Evolutionary conservation across 2,797 vertebrate genomes (phyloP).

Genomic region (Hapalemur alaotrensis): DNA sequence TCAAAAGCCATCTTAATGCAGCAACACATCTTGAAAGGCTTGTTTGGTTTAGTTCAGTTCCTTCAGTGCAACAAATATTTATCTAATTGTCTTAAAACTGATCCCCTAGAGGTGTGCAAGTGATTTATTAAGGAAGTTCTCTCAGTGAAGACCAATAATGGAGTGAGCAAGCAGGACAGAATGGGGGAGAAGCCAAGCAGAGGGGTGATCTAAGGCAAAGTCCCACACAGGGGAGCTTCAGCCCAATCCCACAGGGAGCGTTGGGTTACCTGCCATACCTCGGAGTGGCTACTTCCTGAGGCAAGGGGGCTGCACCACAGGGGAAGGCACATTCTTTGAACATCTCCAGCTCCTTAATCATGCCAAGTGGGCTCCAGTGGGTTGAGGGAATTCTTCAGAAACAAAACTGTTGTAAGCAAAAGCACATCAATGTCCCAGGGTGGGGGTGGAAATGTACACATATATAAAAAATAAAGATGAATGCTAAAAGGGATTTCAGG

Average conservation of each 20-base stretch:
- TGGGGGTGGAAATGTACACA: background rate
- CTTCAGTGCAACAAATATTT: background rate
- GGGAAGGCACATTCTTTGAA: fast-evolving
- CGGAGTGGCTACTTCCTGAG: background rate
- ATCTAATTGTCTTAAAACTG: background rate
- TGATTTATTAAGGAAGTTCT: background rate
- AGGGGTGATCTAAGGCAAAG: background rate
- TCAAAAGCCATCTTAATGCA: background rate
- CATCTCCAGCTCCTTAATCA: background rate
- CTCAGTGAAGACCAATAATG: background rate
- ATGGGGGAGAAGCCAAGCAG: background rate
- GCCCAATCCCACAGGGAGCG: background rate
- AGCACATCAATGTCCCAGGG: background rate
- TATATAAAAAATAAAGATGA: background rate
- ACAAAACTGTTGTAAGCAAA: background rate
- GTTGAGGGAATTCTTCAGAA: background rate
- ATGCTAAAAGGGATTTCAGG: background rate
- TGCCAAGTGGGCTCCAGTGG: background rate
- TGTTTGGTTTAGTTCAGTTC: background rate
- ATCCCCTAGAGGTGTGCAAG: background rate
- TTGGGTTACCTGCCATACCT: background rate
- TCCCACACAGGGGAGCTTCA: too few species aligned
- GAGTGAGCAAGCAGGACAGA: too few species aligned
- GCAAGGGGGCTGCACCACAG: background rate
- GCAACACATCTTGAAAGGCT: background rate